Conservation (phyloP, 2,888 invertebrate genomes). For the Doris montereyensis region DNA sequence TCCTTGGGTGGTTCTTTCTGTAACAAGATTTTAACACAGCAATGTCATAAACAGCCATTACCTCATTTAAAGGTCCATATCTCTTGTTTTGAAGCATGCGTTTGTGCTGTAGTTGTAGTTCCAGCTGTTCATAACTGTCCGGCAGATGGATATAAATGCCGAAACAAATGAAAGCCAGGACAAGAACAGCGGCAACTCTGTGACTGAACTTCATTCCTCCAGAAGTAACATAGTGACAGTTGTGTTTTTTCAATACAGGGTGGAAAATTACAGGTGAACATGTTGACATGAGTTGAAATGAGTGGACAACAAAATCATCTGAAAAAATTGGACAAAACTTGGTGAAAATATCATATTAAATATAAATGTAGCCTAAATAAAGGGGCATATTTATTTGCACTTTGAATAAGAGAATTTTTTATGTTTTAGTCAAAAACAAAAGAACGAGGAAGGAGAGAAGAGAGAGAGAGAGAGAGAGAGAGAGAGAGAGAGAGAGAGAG, state of each 20-base stretch:
- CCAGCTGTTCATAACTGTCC: neutral
- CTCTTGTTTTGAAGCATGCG: conserved; percentile 22
- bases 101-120: conserved; percentile 1
- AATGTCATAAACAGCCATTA: no score
- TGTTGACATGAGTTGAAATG: neutral
- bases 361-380: no score
- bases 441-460: no score
- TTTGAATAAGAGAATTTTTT: no score
- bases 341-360: neutral
- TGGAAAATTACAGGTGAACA: neutral
- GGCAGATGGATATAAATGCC: conserved; percentile 32
- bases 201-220: conserved; percentile 37
- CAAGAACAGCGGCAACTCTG: conserved; percentile 24
- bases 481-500: no score
- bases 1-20: no score
- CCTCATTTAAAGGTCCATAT: no score
- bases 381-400: no score
- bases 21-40: no score
- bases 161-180: conserved; percentile 4
- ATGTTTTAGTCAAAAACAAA: no score
- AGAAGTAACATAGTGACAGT: conserved; percentile 1
- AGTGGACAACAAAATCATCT: neutral
- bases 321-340: neutral
- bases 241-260: no score
- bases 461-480: no score